phyloP scores from a whole-genome alignment of 2,888 invertebrate genomes.

The Saturnia pavonia region DNA sequence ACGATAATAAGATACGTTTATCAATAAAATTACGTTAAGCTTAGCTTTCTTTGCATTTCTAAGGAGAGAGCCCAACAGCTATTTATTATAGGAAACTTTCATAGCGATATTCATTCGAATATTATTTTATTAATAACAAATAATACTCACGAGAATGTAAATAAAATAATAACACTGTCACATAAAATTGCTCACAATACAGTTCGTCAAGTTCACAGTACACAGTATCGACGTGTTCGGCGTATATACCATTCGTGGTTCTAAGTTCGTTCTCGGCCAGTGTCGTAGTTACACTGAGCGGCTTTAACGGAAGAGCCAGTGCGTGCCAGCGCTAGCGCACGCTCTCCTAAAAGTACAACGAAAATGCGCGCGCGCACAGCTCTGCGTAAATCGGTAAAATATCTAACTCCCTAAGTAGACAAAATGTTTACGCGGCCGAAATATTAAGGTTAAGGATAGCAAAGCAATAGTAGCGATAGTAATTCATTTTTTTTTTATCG shows the following conservation, averaged over 20 bases:
- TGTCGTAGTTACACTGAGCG: constrained; percentile 74
- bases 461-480: constrained; percentile 48
- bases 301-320: constrained; percentile 63
- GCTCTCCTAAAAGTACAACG: constrained; percentile 70
- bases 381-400: constrained; percentile 57
- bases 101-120: constrained; percentile 22
- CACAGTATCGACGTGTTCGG: constrained; percentile 52
- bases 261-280: constrained; percentile 76
- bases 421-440: constrained; percentile 37
- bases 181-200: constrained; percentile 54
- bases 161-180: constrained; percentile 57
- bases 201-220: constrained; percentile 66
- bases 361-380: constrained; percentile 56
- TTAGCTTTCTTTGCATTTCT: constrained; percentile 51
- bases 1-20: constrained; percentile 8
- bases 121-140: constrained; percentile 26
- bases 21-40: constrained; percentile 34
- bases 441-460: constrained; percentile 77
- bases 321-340: constrained; percentile 69
- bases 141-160: constrained; percentile 47
- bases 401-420: constrained; percentile 59
- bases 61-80: constrained; percentile 51
- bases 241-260: constrained; percentile 52
- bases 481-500: constrained; percentile 53
- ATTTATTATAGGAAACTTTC: constrained; percentile 47